phyloP scores from a whole-genome alignment of 2,888 invertebrate species.

The Steinernema scapterisci region DNA sequence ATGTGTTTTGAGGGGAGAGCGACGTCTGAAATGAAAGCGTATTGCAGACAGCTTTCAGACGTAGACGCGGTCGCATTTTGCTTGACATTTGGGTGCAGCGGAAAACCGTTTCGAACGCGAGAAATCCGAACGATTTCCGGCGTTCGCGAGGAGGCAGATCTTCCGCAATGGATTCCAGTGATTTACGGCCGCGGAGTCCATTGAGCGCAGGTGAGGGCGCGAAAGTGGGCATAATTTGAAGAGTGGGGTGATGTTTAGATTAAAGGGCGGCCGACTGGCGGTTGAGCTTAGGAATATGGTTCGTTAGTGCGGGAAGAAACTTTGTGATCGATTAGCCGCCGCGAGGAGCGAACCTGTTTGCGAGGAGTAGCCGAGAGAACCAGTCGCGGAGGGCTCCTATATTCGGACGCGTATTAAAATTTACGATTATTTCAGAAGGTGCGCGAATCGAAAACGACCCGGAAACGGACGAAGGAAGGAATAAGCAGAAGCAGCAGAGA shows the following conservation, averaged over 20 bases:
- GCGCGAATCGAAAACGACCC: not conserved
- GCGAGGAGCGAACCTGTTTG: slow-evolving; percentile 22
- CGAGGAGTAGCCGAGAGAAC: slow-evolving; percentile 10
- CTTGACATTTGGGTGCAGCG: not conserved
- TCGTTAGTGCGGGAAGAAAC: slow-evolving; percentile 27
- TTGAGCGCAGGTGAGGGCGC: not conserved
- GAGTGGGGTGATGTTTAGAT: not conserved
- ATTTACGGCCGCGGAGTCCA: not conserved
- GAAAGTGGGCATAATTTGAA: not conserved
- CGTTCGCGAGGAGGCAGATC: not conserved
- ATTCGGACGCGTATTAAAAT: not conserved
- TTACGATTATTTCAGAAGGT: not conserved
- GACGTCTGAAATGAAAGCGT: too few species aligned
- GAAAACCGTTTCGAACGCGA: not conserved
- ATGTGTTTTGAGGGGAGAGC: too few species aligned
- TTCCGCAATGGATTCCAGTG: not conserved
- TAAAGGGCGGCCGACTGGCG: not conserved
- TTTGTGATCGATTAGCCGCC: not conserved
- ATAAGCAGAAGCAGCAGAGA: not conserved
- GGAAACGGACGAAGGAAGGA: not conserved
- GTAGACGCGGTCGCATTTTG: too few species aligned
- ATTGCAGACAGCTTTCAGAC: too few species aligned
- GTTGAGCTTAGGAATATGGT: slow-evolving; percentile 8
- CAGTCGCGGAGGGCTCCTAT: slow-evolving; percentile 11
- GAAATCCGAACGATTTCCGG: not conserved